Base-by-base conservation (phyloP, 2,888 invertebrate species). In the Oxystoma pomonae region DNA sequence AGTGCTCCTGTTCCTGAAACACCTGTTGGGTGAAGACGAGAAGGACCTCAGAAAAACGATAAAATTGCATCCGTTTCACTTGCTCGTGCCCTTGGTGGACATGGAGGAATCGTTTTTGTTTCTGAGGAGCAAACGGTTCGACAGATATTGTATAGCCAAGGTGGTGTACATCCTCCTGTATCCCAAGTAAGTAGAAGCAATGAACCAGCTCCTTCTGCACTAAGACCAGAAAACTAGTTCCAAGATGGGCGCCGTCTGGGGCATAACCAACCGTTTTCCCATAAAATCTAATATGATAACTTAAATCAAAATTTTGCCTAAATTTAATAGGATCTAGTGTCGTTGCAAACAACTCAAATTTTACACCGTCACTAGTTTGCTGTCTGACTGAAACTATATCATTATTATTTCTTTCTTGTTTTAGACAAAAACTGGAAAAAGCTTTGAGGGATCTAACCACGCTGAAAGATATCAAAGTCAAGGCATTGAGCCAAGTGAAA, bases 81-180 rank as follows among this genome's bases (percentile, higher is more conserved):
- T 84, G 12, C 84, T 87, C 70, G 83, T 87, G 17, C 85, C 90
- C 0, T 74, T 88, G 1, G 67, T 81, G 7, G 82, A 85, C 17
- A 83, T 90, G 1, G 81, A 86, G 61, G 82, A 85, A 22, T 87
- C 87, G 59, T 81, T 87, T 57, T 76, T 82, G 20, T 87, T 81
- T 73, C 76, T 92, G 20, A 72, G 70, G 17, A 78, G 81, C 58
- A 76, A 79, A 53, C 74, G 78, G 1, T 91, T 88, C 71, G 70
- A 77, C 0, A 76, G 79, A 59, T 72, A 81, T 2, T 84, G 85
- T 49, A 86, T 92, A 68, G 81, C 81, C 49, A 76, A 82, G 20
- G 87, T 87, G 71, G 81, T 89, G 59, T 86, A 87, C 63, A 76
- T 91, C 22, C 76, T 91, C 5, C 76, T 92, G 16, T 92, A 92